A percentile compares a stretch with the other conserved stretches of the same genome.
These are phyloP conservation scores for Cercopithecus mona DNA, from an alignment of 2,113 vertebrate species.

Conservation along the genomic window DNA sequence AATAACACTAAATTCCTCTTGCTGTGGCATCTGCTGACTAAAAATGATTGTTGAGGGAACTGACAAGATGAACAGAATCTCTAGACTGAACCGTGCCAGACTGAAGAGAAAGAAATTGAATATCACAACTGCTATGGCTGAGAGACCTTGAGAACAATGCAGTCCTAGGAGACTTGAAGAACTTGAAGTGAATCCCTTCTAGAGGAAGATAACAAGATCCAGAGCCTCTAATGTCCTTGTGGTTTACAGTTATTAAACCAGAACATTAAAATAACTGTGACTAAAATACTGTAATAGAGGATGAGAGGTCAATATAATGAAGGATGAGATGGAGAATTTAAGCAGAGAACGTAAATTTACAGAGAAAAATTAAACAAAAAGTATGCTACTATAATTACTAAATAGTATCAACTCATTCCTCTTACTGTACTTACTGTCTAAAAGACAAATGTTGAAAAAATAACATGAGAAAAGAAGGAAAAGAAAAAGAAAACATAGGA, in stretches of 20 bases:
- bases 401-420: not conserved
- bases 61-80: not conserved
- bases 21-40: not conserved
- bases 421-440: not conserved
- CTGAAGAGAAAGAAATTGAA: not conserved
- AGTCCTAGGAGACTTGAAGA: not conserved
- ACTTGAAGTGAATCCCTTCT: not conserved
- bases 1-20: not conserved
- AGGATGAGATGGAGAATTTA: not conserved
- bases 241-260: not conserved
- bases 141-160: not conserved
- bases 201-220: not conserved
- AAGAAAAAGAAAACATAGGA: not conserved
- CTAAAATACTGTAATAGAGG: not conserved
- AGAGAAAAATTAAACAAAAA: not conserved
- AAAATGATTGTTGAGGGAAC: not conserved
- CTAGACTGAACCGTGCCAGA: not conserved
- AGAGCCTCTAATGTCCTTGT: not conserved
- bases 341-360: not conserved
- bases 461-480: not conserved
- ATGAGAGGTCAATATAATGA: not conserved
- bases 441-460: not conserved
- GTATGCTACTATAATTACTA: not conserved
- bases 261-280: not conserved
- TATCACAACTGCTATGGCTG: not conserved